phyloP scores from a whole-genome alignment of 1,140 invertebrate species.

The Hyposmocoma kahamanoa region DNA sequence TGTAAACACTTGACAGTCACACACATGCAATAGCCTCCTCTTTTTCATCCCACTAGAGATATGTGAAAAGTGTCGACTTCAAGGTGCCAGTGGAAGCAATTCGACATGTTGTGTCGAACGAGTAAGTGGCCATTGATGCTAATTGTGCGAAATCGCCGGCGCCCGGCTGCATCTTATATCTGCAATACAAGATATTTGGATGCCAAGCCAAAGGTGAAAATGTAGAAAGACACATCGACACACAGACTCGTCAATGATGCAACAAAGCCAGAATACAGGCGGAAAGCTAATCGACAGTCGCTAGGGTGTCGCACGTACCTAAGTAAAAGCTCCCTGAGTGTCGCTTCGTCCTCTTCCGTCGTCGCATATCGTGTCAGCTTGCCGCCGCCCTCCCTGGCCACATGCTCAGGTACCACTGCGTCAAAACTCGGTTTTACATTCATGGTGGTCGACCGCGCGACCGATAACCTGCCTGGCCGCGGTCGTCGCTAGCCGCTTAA shows the following conservation, averaged over 20 bases:
- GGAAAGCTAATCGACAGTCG: slow-evolving; percentile 47
- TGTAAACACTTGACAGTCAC: slow-evolving; percentile 44
- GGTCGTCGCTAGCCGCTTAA: no score
- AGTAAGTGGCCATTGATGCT: slow-evolving; percentile 50
- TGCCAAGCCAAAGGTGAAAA: slow-evolving; percentile 62
- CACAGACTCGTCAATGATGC: slow-evolving; percentile 50
- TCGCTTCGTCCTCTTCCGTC: slow-evolving; percentile 87
- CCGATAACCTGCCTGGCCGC: no score
- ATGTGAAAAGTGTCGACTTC: slow-evolving; percentile 20
- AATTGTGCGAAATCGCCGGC: slow-evolving; percentile 19
- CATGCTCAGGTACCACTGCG: slow-evolving; percentile 72
- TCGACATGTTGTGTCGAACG: neutral
- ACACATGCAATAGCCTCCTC: slow-evolving; percentile 41
- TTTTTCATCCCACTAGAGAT: slow-evolving; percentile 11
- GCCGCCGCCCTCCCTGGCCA: slow-evolving; percentile 71
- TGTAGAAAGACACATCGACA: slow-evolving; percentile 58
- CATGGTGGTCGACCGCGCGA: no score
- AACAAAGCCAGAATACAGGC: slow-evolving; percentile 59
- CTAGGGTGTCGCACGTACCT: slow-evolving; percentile 78
- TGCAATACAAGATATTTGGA: slow-evolving; percentile 65
- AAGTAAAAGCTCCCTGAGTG: slow-evolving; percentile 89
- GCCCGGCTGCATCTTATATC: slow-evolving; percentile 43
- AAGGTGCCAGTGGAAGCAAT: slow-evolving; percentile 27
- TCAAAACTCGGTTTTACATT: slow-evolving; percentile 60
- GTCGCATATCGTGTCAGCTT: slow-evolving; percentile 75